A percentile compares a stretch with the other conserved stretches of the same genome.
Conservation (phyloP, 1,140 invertebrate species). For the Ridgeia piscesae region DNA sequence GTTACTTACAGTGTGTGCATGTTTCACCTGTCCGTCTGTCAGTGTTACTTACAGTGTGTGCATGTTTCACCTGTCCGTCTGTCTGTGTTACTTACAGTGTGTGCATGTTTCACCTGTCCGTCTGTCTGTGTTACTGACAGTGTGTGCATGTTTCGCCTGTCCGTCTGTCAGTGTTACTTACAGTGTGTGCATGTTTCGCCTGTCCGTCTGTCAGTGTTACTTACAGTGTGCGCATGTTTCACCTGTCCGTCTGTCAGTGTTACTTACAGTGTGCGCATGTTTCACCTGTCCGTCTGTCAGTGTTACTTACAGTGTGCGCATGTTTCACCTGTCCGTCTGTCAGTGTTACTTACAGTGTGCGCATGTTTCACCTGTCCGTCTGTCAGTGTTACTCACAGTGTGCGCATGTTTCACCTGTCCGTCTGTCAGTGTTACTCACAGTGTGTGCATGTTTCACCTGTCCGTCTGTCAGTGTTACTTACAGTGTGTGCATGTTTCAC, state of each 20-base stretch:
- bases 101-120: conserved; percentile 61
- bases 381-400: conserved; percentile 42
- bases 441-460: conserved; percentile 64
- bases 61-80: conserved; percentile 57
- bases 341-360: conserved; percentile 61
- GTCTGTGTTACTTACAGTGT: conserved; percentile 57
- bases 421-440: conserved; percentile 47
- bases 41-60: conserved; percentile 62
- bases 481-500: conserved; percentile 64
- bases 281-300: conserved; percentile 51
- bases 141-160: conserved; percentile 64
- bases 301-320: conserved; percentile 63
- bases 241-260: conserved; percentile 53
- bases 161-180: conserved; percentile 51
- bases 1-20: conserved; percentile 64
- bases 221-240: conserved; percentile 64
- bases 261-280: conserved; percentile 64
- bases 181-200: conserved; percentile 64
- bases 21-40: conserved; percentile 50
- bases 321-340: conserved; percentile 51
- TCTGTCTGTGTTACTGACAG: conserved; percentile 47
- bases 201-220: conserved; percentile 52
- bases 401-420: conserved; percentile 65
- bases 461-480: conserved; percentile 50
- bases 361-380: conserved; percentile 59